phyloP scores from a whole-genome alignment of 2,888 invertebrate species.

The Mesorhabditis spiculigera region DNA sequence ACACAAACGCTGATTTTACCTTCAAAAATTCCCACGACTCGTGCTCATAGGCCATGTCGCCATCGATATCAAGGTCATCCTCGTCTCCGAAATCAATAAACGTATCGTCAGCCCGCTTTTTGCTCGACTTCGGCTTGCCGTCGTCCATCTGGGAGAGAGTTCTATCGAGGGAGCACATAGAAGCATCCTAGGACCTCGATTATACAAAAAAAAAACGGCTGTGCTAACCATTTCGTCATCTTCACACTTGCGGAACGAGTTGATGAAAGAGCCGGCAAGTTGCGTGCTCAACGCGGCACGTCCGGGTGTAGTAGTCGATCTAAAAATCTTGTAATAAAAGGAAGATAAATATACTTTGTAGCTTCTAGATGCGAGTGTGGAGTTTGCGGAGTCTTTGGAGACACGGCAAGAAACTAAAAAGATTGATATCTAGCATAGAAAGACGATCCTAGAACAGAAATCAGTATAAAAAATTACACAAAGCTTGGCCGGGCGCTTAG shows the following conservation, averaged over 20 bases:
- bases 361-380: background rate
- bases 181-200: background rate
- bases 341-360: background rate
- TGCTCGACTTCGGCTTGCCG: background rate
- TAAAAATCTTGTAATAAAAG: no score
- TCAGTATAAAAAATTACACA: no score
- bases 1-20: slow-evolving; percentile 11
- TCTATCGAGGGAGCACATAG: slow-evolving; percentile 9
- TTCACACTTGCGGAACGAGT: slow-evolving; percentile 19
- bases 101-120: background rate
- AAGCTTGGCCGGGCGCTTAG: no score
- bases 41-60: slow-evolving; percentile 24
- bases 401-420: background rate
- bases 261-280: slow-evolving; percentile 25
- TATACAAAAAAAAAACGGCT: no score
- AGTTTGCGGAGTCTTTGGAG: background rate
- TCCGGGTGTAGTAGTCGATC: no score
- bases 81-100: no score
- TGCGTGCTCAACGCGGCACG: slow-evolving; percentile 7
- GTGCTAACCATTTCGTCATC: slow-evolving; percentile 9
- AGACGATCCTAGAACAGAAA: no score
- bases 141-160: slow-evolving; percentile 8
- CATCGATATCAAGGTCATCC: slow-evolving; percentile 12
- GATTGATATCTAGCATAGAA: no score
- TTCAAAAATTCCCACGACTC: slow-evolving; percentile 39